Percentiles rank a stretch among this genome's conserved stretches.
phyloP scores from a whole-genome alignment of 2,113 vertebrate genomes.

The Sander vitreus region DNA sequence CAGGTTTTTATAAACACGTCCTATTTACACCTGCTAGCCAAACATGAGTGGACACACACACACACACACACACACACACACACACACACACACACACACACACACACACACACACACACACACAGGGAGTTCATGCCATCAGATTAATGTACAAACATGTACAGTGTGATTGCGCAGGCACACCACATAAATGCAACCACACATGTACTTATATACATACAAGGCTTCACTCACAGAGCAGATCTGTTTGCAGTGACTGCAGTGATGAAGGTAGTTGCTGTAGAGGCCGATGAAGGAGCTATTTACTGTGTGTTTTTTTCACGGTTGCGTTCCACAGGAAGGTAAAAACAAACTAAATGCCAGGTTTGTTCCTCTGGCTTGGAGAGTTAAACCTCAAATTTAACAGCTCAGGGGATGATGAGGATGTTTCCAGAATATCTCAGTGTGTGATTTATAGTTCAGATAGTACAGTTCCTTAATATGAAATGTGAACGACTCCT shows the following conservation, averaged over 20 bases:
- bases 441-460: not conserved
- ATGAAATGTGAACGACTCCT: not conserved
- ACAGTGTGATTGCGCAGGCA: not conserved
- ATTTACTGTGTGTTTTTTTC: constrained; percentile 68
- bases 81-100: no score
- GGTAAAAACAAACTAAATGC: constrained; percentile 68
- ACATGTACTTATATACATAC: constrained; percentile 1
- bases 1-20: constrained; percentile 60
- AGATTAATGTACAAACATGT: constrained; percentile 14
- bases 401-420: constrained; percentile 15
- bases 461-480: not conserved
- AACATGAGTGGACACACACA: constrained; percentile 45
- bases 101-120: constrained; percentile 6
- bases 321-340: constrained; percentile 48
- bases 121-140: not conserved
- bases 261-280: constrained; percentile 70
- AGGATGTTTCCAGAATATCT: constrained; percentile 6
- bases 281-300: constrained; percentile 61
- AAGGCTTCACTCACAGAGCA: constrained; percentile 31
- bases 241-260: constrained; percentile 40
- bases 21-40: constrained; percentile 73
- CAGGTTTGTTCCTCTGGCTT: constrained; percentile 56
- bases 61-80: constrained; percentile 29
- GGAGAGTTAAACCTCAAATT: constrained; percentile 37
- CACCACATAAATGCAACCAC: constrained; percentile 1